Base-by-base conservation (phyloP, 2,888 invertebrate genomes). In the Linhomoeus sp. region DNA sequence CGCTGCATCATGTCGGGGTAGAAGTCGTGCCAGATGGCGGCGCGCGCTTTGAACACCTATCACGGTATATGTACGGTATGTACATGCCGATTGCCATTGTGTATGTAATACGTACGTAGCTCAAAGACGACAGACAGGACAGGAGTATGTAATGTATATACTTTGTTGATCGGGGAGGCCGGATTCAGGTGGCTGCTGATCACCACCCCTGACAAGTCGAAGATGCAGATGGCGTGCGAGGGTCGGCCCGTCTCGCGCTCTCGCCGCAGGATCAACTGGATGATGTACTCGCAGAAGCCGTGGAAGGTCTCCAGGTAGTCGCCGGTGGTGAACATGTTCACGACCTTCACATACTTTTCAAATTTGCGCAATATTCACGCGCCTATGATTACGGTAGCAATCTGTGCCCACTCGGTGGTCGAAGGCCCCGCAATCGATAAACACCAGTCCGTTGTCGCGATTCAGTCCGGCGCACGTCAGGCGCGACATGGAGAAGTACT, bases 171-270 rank as follows among this genome's bases (percentile, higher is more conserved):
- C 1, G 56, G 50, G 14, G 43, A 36, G 12, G 56, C 23, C 0
- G 54, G 54, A 39, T 54, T 54, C 36, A 48, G 51, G 41, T 54
- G 55, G 38, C 50, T 47, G 36, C 51, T 22, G 41, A 55, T 49
- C 35, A 26, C 29, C 50, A 51, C 51, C n/a, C 47, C 33, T 22
- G 45, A 40, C 55, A 55, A 56, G 47, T 55, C 55, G 37, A 55
- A 55, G 20, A 55, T 55, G 48, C 56, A 56, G n/a, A 55, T 49
- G 14, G 52, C 55, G 44, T 54, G 48, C 26, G 55, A 53, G 2
- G 47, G 47, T 36, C 46, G 46, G 15, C 55, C 55, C 36, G 48
- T 50, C 26, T 47, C 45, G 23, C 29, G 19, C 44, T 55, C 55
- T 23, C 50, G 50, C 25, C 49, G 46, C 15, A 55, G 43, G 22